Evolutionary conservation across 2,113 vertebrate genomes (phyloP).

Genomic region (Hyaena hyaena): DNA sequence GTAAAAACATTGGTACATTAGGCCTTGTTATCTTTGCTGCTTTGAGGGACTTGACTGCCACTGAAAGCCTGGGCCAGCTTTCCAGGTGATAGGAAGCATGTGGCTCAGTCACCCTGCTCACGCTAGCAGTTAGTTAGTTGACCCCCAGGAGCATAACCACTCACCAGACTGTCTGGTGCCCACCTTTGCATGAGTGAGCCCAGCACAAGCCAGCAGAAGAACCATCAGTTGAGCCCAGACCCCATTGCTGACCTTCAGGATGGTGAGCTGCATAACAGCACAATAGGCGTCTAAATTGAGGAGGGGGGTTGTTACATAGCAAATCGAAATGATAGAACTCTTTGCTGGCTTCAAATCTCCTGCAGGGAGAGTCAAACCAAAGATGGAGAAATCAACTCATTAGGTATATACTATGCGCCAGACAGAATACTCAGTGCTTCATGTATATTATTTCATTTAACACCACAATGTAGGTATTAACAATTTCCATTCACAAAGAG

Average conservation of each 20-base stretch:
- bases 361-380: not conserved
- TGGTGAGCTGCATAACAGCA: not conserved
- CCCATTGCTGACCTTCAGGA: not conserved
- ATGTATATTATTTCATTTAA: not conserved
- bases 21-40: not conserved
- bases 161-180: not conserved
- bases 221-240: not conserved
- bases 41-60: not conserved
- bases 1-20: not conserved
- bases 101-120: not conserved
- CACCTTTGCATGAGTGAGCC: not conserved
- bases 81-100: not conserved
- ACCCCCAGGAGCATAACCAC: not conserved
- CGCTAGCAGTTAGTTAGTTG: not conserved
- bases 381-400: not conserved
- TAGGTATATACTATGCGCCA: not conserved
- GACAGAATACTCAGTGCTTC: not conserved
- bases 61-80: not conserved
- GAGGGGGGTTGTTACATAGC: not conserved
- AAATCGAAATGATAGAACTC: not conserved
- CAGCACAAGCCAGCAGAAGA: not conserved
- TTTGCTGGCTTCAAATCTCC: not conserved
- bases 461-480: not conserved
- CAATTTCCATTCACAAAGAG: not conserved
- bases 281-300: not conserved